Evolutionary conservation across 2,797 vertebrate species (phyloP).

Genomic region (Phataginus tetradactyla): DNA sequence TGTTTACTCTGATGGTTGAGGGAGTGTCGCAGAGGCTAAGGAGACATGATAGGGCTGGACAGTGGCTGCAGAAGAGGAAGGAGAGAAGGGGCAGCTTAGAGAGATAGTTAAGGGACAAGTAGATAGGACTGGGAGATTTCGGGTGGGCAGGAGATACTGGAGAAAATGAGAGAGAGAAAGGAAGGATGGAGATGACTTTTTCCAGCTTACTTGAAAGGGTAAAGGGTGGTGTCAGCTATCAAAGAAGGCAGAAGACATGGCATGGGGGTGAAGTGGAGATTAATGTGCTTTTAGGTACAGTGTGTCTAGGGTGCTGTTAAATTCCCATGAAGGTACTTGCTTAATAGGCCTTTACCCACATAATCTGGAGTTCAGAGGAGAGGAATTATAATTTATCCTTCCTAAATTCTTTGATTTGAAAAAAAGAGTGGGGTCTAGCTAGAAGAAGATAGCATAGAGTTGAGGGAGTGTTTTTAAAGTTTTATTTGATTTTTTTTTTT

Average conservation of each 20-base stretch:
- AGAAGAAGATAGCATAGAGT: not conserved
- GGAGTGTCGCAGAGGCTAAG: not conserved
- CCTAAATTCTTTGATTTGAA: not conserved
- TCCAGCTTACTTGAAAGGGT: not conserved
- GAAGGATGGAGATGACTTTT: not conserved
- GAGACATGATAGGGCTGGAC: not conserved
- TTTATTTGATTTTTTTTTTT: not conserved
- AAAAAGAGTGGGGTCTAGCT: not conserved
- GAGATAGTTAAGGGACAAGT: not conserved
- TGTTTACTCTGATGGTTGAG: not conserved
- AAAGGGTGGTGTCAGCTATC: not conserved
- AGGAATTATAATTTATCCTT: not conserved
- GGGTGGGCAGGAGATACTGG: rapidly evolving
- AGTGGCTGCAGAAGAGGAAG: not conserved
- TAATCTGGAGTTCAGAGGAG: not conserved
- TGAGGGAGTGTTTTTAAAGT: not conserved
- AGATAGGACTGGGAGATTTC: not conserved
- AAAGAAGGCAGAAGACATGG: not conserved
- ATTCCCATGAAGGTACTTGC: not conserved
- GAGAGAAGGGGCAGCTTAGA: not conserved
- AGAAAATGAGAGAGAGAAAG: not conserved
- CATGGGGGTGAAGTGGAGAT: not conserved
- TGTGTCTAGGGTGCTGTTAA: not conserved
- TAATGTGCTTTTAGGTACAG: not conserved
- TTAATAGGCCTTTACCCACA: not conserved